Evolutionary conservation across 92 coral and sea anemone genomes (phyloP).

Genomic region (Heteractis magnifica): DNA sequence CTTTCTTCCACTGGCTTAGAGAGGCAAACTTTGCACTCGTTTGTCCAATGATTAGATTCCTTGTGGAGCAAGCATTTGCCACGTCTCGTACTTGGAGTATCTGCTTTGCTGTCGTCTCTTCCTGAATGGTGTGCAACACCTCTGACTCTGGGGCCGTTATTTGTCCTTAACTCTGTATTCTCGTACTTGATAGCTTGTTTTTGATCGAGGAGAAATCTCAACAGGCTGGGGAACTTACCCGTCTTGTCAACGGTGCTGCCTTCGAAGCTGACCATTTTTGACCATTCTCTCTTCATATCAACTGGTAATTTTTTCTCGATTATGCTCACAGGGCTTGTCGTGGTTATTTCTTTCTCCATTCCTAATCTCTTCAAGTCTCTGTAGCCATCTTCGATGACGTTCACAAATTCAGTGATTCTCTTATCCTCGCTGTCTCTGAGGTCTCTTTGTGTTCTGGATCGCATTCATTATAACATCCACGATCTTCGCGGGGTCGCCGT

Average conservation of each 20-base stretch:
- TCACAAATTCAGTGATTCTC: constrained; percentile 40
- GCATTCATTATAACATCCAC: constrained; percentile 41
- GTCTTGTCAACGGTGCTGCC: constrained; percentile 42
- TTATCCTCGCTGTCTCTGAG: constrained; percentile 53
- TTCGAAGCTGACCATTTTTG: constrained; percentile 33
- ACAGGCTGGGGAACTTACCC: constrained; percentile 50
- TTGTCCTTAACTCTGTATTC: not conserved
- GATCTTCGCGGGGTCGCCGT: not conserved
- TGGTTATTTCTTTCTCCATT: constrained; percentile 54
- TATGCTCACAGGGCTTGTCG: constrained; percentile 62
- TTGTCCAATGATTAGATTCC: too few species aligned
- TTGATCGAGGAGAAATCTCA: not conserved
- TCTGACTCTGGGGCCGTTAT: too few species aligned
- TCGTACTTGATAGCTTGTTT: not conserved
- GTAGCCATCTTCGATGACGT: constrained; percentile 48
- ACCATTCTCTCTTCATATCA: constrained; percentile 46
- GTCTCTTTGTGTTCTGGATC: constrained; percentile 13
- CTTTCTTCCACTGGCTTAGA: too few species aligned
- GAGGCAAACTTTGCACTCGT: too few species aligned
- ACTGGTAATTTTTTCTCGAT: constrained; percentile 51
- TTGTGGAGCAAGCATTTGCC: too few species aligned
- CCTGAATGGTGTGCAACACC: too few species aligned
- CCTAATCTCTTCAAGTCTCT: constrained; percentile 55
- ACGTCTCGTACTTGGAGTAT: too few species aligned
- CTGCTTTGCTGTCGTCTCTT: too few species aligned